phyloP scores from a whole-genome alignment of 2,113 vertebrate species.

The Emberiza fucata region DNA sequence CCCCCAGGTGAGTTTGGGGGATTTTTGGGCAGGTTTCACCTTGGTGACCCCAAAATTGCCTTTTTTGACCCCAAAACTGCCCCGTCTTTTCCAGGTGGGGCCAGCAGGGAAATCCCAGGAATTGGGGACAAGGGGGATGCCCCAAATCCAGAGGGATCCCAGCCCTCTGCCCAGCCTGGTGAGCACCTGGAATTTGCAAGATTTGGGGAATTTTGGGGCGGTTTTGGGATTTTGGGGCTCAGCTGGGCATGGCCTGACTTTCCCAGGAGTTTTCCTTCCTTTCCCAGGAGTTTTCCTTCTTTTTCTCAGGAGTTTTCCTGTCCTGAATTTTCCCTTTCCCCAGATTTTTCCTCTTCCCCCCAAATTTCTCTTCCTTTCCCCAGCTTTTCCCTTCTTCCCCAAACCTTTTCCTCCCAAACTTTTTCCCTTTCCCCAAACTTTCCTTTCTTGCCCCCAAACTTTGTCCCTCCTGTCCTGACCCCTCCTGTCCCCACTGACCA shows the following conservation, averaged over 20 bases:
- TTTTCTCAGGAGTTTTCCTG: no score
- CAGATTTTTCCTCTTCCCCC: no score
- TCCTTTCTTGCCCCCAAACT: no score
- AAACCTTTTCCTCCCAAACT: no score
- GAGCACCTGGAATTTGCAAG: neutral
- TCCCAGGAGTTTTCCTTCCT: neutral
- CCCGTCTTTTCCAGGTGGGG: neutral
- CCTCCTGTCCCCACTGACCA: no score
- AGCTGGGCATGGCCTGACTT: neutral
- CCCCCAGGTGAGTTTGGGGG: neutral
- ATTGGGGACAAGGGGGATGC: neutral
- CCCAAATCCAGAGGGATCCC: neutral
- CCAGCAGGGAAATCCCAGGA: neutral
- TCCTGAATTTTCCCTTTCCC: no score
- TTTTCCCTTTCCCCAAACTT: no score
- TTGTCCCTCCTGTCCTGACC: neutral
- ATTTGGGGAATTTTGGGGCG: neutral
- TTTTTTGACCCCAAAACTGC: neutral
- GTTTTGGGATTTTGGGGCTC: neutral
- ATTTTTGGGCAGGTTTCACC: no score
- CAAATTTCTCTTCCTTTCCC: no score
- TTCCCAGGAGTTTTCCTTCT: neutral
- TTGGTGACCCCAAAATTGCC: neutral
- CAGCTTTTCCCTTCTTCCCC: no score
- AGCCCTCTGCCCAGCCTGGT: neutral